Percentiles rank a stretch among this genome's conserved stretches.
phyloP scores from a whole-genome alignment of 2,888 invertebrate genomes.

The Ischnus inquisitorius region DNA sequence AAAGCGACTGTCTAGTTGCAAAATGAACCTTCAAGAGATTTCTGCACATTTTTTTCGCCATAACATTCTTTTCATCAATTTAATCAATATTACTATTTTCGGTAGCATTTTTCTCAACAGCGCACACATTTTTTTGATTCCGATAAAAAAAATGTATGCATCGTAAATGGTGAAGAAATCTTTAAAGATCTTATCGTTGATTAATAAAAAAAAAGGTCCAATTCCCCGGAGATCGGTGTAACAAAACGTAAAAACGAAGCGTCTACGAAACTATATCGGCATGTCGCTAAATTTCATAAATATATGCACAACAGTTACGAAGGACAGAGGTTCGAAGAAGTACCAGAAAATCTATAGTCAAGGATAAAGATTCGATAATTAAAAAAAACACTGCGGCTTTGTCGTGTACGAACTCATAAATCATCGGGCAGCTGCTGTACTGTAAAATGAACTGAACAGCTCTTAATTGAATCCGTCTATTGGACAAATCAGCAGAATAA shows the following conservation, averaged over 20 bases:
- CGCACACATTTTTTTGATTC: background rate
- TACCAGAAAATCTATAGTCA: constrained; percentile 10
- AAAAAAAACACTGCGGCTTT: constrained; percentile 4
- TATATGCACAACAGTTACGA: constrained; percentile 11
- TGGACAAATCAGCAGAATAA: background rate
- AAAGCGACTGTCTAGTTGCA: constrained; percentile 37
- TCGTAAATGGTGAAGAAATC: background rate
- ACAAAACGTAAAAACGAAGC: constrained; percentile 14
- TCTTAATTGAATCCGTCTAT: background rate
- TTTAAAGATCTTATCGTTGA: background rate
- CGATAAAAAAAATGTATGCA: background rate
- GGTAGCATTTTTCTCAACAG: background rate
- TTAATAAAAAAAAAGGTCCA: background rate
- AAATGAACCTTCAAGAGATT: background rate
- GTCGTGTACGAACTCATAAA: background rate
- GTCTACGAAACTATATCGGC: constrained; percentile 2
- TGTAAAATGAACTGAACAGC: constrained; percentile 44
- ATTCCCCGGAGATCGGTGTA: background rate
- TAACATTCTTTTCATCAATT: background rate
- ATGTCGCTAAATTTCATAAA: background rate
- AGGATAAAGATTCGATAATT: constrained; percentile 7
- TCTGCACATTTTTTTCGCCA: background rate
- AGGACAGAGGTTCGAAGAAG: background rate
- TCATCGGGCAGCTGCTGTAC: constrained; percentile 11
- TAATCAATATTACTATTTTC: background rate